Conservation (phyloP, 2,888 invertebrate species). For the Habroteleia sp. region DNA sequence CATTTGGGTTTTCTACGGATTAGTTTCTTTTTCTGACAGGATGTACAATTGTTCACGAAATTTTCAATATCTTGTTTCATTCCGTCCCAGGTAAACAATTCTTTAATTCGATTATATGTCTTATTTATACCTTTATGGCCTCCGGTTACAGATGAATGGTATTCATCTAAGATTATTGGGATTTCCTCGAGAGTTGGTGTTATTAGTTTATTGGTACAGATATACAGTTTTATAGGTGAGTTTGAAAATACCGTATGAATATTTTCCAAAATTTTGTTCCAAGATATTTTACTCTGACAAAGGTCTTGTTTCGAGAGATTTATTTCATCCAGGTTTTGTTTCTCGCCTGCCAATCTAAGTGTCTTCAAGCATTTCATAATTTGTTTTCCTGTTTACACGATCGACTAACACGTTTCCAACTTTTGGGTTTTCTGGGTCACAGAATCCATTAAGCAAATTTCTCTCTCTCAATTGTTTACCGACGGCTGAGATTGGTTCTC, state of each 20-base stretch:
- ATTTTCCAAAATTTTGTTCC: too few relatives aligned
- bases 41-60: slow-evolving; percentile 39
- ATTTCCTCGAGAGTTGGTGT: neutral
- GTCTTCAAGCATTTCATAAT: too few relatives aligned
- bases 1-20: slow-evolving; percentile 20
- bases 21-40: slow-evolving; percentile 54
- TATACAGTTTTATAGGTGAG: too few relatives aligned
- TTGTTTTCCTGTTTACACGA: too few relatives aligned
- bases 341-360: too few relatives aligned
- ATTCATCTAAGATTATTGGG: slow-evolving; percentile 32
- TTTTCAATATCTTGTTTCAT: slow-evolving; percentile 44
- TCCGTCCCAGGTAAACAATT: slow-evolving; percentile 57
- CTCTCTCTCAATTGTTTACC: neutral
- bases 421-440: too few relatives aligned
- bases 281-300: too few relatives aligned
- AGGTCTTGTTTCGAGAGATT: too few relatives aligned
- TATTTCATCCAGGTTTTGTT: too few relatives aligned
- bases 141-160: slow-evolving; percentile 47
- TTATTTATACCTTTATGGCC: slow-evolving; percentile 64
- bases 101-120: slow-evolving; percentile 48
- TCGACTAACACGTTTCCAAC: too few relatives aligned
- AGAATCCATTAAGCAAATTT: too few relatives aligned
- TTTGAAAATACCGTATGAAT: too few relatives aligned
- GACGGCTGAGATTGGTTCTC: neutral
- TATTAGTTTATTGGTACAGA: neutral